Base-by-base conservation (phyloP, 2,888 invertebrate species). In the Allygus modestus region DNA sequence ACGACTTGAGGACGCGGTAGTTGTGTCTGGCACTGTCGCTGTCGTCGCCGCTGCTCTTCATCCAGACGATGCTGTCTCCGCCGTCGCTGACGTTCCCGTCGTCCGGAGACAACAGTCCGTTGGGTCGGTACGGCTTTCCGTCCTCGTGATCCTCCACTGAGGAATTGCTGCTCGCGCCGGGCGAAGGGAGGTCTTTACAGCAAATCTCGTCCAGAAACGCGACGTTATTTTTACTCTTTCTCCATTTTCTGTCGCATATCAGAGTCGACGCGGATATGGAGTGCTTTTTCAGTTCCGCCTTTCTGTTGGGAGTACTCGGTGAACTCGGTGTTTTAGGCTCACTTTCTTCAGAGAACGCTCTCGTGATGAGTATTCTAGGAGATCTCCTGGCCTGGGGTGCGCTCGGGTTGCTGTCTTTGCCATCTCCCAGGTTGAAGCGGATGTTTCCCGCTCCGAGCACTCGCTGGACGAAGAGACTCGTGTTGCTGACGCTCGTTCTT, bases 291-390 rank as follows among this genome's bases (percentile, higher is more conserved):
- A 75, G 26, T 12, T 83, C 85, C 31, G 73, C 46, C 51, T 82
- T 86, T 12, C 79, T 28, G 65, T 85, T 81, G 5, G 86, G 84
- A 75, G 83, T 84, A 12, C 84, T 82, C 7, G 89, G 88, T 9
- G 89, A 87, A 28, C 88, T 88, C 23, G 87, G 86, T 75, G 87
- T 83, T 85, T 83, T 86, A 54, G 84, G 85, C 86, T 94, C 94
- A 88, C 94, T 94, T 88, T 95, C 95, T 88, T 95, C 95, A 23
- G 95, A 95, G 91, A 93, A 94, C 1, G 95, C 95, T 77, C 95
- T 91, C 0, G 95, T 95, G 87, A 95, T 95, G 11, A 95, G 92
- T 84, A 95, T 95, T 83, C 94, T 92, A 0, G 95, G 95, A 9
- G 95, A 95, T 85, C 92, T 92, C 65, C 85, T 85, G 0, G 82